Conservation (phyloP, 2,888 invertebrate species). For the Agrypnus murinus region DNA sequence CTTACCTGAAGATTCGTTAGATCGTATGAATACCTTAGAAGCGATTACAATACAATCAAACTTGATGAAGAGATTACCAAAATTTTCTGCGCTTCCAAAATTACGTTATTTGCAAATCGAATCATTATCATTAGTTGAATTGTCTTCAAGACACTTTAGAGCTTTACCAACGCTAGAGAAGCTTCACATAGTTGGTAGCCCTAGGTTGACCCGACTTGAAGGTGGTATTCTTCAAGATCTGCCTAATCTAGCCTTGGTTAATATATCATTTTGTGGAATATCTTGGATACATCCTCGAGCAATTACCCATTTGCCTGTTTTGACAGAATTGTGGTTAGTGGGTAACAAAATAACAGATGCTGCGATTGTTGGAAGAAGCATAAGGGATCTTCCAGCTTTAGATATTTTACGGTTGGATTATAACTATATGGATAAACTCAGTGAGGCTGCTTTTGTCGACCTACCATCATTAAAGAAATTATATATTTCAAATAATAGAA, state of each 20-base stretch:
- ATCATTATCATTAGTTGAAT: constrained; percentile 78
- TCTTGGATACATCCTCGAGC: constrained; percentile 87
- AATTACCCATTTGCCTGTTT: constrained; percentile 78
- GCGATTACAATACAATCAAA: constrained; percentile 89
- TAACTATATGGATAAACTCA: constrained; percentile 82
- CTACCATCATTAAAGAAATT: constrained; percentile 81
- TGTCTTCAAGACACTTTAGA: constrained; percentile 81
- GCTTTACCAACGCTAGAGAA: constrained; percentile 83
- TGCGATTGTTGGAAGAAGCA: constrained; percentile 86
- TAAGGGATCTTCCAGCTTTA: constrained; percentile 83
- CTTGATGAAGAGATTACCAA: constrained; percentile 83
- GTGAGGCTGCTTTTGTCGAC: constrained; percentile 87
- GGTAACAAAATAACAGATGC: constrained; percentile 86
- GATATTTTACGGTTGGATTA: constrained; percentile 81
- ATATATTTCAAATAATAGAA: constrained; percentile 81
- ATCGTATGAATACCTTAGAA: constrained; percentile 83
- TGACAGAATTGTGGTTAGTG: constrained; percentile 81
- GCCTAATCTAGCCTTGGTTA: constrained; percentile 80
- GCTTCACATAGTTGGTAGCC: constrained; percentile 82
- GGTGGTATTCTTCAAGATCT: constrained; percentile 79
- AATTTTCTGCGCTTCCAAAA: constrained; percentile 81
- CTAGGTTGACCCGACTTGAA: constrained; percentile 80
- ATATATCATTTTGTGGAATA: constrained; percentile 85
- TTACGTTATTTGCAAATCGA: constrained; percentile 84
- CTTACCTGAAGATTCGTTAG: constrained; percentile 85